These are phyloP conservation scores for Clarias macrocephalus DNA, from an alignment of 2,113 vertebrate genomes.

Conservation along the genomic window DNA sequence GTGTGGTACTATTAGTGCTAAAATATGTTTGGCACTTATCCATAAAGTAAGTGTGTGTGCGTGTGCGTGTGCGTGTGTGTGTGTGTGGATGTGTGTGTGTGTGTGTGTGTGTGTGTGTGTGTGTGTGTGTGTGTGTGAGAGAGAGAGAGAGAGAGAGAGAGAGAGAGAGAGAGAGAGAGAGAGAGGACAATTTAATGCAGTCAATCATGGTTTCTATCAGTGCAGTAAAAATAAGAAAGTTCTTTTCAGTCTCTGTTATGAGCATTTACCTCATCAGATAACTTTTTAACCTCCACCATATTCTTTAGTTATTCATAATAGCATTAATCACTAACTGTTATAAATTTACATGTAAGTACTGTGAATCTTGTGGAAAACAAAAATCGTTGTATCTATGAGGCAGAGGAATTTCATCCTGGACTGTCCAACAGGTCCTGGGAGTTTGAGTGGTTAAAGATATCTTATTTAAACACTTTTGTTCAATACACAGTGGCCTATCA, in stretches of 20 bases:
- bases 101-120: slow-evolving; percentile 9
- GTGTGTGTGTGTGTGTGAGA: no score
- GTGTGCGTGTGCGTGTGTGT: background rate
- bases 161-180: no score
- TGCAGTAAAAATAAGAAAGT: background rate
- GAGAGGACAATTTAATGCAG: slow-evolving; percentile 2
- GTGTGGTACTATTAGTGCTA: slow-evolving; percentile 45
- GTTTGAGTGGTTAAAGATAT: slow-evolving; percentile 12
- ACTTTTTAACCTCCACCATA: background rate
- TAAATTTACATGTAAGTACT: background rate
- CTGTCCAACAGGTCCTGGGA: background rate
- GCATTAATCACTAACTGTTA: background rate
- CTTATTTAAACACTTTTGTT: slow-evolving; percentile 16
- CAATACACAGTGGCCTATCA: slow-evolving; percentile 9
- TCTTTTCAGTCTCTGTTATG: background rate
- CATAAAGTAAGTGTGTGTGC: slow-evolving; percentile 2
- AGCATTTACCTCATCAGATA: background rate
- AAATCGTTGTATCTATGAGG: background rate
- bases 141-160: no score
- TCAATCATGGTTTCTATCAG: background rate
- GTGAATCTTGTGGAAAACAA: background rate
- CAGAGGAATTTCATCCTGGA: background rate
- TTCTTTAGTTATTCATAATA: background rate
- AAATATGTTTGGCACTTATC: slow-evolving; percentile 51
- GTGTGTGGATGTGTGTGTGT: background rate